Conservation (phyloP, 2,113 vertebrate genomes). For the Pelecanus crispus region DNA sequence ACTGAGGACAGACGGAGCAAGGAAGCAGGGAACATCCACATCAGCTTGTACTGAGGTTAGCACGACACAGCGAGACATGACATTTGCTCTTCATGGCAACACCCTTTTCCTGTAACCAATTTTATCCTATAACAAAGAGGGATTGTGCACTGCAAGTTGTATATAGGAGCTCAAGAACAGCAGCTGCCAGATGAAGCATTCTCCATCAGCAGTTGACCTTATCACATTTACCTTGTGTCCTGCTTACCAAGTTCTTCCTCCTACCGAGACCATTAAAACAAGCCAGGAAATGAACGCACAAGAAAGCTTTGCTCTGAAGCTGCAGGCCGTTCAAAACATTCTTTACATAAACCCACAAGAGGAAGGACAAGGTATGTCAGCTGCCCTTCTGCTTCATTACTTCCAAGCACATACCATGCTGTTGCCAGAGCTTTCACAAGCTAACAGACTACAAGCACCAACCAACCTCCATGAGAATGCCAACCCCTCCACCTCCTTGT, state of each 20-base stretch:
- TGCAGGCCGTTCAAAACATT: background rate
- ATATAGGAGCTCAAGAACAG: background rate
- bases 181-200: background rate
- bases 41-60: background rate
- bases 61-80: rapidly evolving
- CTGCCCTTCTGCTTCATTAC: background rate
- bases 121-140: background rate
- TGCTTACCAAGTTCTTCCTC: background rate
- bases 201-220: background rate
- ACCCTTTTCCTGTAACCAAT: background rate
- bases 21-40: background rate
- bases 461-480: background rate
- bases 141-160: background rate
- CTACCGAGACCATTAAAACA: background rate
- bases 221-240: background rate
- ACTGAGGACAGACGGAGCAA: background rate
- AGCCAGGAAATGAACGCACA: background rate
- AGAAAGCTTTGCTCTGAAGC: background rate
- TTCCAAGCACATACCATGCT: background rate
- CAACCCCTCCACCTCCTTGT: background rate
- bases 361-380: background rate
- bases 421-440: background rate
- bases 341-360: background rate
- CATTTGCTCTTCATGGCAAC: background rate
- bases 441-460: background rate